Percentiles rank a stretch among this genome's conserved stretches.
phyloP scores from a whole-genome alignment of 92 coral and sea anemone species.

The Porites cylindrica region DNA sequence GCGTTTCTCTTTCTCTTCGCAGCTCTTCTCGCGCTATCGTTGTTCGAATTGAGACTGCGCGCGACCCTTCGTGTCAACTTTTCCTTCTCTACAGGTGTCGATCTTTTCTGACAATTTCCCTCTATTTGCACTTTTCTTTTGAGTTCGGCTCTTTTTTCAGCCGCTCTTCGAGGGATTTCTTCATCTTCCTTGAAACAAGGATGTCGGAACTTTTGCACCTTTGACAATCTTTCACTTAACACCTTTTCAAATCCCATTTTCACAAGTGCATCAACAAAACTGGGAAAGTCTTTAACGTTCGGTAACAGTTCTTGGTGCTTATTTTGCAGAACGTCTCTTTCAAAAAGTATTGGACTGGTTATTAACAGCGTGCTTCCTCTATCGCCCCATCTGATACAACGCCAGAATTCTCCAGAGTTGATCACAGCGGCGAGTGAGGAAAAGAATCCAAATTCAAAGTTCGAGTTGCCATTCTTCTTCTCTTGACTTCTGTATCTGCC shows the following conservation, averaged over 20 bases:
- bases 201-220: constrained; percentile 19
- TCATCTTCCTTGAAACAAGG: not conserved
- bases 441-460: not conserved
- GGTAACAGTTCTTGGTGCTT: not conserved
- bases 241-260: not conserved
- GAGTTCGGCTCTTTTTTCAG: not conserved
- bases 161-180: not conserved
- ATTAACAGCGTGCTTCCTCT: constrained; percentile 6
- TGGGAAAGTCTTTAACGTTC: not conserved
- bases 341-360: constrained; percentile 8
- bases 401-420: constrained; percentile 21
- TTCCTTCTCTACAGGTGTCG: not conserved
- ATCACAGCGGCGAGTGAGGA: not conserved
- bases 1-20: not conserved
- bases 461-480: not conserved
- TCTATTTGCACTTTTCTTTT: not conserved
- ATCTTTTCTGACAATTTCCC: not conserved
- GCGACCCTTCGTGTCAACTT: not conserved
- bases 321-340: constrained; percentile 1
- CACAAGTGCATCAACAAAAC: not conserved
- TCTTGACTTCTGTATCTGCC: not conserved
- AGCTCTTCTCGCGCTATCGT: not conserved
- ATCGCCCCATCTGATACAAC: constrained; percentile 32
- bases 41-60: not conserved
- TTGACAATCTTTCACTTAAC: constrained; percentile 8